Conservation (phyloP, 2,113 vertebrate species). For the rat (Rattus norvegicus) region DNA sequence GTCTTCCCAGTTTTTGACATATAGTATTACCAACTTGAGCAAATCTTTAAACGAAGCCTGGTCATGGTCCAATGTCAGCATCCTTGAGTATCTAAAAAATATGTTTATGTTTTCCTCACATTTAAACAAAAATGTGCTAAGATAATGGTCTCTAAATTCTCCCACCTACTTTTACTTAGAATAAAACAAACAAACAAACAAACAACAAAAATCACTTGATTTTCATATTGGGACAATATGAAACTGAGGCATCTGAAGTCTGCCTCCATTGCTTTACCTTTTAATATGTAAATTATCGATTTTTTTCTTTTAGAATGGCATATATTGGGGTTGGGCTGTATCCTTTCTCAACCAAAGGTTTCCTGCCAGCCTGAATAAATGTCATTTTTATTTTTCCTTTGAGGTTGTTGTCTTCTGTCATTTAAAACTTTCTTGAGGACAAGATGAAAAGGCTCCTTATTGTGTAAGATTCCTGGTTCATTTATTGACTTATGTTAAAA, state of each 20-base stretch:
- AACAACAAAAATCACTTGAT: background rate
- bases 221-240: background rate
- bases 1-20: slow-evolving; percentile 3
- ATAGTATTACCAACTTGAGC: background rate
- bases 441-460: background rate
- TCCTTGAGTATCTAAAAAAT: background rate
- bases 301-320: background rate
- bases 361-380: background rate
- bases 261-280: background rate
- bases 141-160: background rate
- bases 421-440: background rate
- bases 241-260: background rate
- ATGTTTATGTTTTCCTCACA: background rate
- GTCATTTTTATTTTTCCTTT: background rate
- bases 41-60: slow-evolving; percentile 3
- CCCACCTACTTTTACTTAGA: background rate
- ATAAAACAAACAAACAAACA: background rate
- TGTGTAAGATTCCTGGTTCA: background rate
- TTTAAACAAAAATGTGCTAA: background rate
- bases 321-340: background rate
- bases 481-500: background rate
- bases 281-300: background rate
- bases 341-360: background rate
- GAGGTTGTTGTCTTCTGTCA: background rate
- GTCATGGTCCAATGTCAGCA: background rate